These are phyloP conservation scores for Panopea generosa DNA, from an alignment of 2,888 invertebrate species.

Conservation along the genomic window DNA sequence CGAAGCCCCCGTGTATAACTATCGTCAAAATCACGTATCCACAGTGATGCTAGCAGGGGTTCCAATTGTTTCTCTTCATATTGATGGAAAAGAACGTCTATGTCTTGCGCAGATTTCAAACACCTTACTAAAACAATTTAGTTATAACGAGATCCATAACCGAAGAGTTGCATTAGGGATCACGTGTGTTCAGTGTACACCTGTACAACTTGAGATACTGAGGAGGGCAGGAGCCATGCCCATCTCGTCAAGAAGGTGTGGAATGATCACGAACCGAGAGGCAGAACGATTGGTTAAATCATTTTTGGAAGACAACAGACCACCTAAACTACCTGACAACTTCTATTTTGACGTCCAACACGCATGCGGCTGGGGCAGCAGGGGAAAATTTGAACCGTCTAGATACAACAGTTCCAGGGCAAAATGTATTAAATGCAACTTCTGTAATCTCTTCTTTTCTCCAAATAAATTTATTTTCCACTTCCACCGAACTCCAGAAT, in stretches of 20 bases:
- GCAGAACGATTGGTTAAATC: conserved; percentile 98
- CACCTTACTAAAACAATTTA: conserved; percentile 96
- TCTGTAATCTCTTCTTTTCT: conserved; percentile 97
- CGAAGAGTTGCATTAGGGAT: conserved; percentile 94
- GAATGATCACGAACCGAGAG: conserved; percentile 93
- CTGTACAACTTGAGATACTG: conserved; percentile 97
- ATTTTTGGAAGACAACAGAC: conserved; percentile 90
- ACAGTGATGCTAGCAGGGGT: conserved; percentile 94
- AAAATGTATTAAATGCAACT: conserved; percentile 97
- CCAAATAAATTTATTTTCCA: conserved; percentile 99
- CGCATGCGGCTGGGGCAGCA: conserved; percentile 98
- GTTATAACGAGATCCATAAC: conserved; percentile 99
- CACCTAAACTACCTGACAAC: conserved; percentile 93
- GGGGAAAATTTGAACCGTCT: conserved; percentile 87
- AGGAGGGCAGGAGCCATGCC: conserved; percentile 91
- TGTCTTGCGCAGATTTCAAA: conserved; percentile 99
- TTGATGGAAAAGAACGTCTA: conserved; percentile 95
- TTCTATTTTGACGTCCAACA: conserved; percentile 97
- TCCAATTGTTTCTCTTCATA: conserved; percentile 96
- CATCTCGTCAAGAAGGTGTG: conserved; percentile 88
- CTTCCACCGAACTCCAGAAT: conserved; percentile 90
- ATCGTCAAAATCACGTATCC: conserved; percentile 88
- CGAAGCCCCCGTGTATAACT: conserved; percentile 27
- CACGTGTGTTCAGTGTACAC: conserved; percentile 95
- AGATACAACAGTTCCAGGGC: conserved; percentile 91